phyloP scores from a whole-genome alignment of 1,140 invertebrate species.

The Drosophila ironensis region DNA sequence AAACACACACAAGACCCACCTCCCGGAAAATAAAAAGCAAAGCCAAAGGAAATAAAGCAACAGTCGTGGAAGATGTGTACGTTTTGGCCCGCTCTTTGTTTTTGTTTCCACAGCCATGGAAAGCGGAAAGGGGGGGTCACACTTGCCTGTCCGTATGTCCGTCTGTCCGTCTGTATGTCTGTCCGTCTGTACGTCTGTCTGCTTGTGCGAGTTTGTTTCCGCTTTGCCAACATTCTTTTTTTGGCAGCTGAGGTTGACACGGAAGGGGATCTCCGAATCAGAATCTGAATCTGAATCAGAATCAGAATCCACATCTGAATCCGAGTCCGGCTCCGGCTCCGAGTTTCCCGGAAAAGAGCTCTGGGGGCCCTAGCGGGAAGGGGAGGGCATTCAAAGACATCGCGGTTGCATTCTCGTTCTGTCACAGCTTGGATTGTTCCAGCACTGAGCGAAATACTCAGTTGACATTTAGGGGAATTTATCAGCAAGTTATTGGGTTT shows the following conservation, averaged over 20 bases:
- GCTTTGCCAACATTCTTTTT: conserved; percentile 14
- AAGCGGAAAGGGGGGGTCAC: too few species aligned
- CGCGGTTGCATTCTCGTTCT: conserved; percentile 42
- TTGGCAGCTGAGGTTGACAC: conserved; percentile 40
- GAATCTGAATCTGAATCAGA: background rate
- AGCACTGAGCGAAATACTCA: conserved; percentile 4
- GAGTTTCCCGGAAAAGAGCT: too few species aligned
- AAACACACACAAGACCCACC: conserved; percentile 35
- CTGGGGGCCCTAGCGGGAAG: conserved; percentile 2
- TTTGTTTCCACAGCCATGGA: too few species aligned
- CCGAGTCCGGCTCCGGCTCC: too few species aligned
- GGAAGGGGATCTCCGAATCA: conserved; percentile 2
- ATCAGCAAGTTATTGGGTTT: background rate
- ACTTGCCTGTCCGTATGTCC: background rate
- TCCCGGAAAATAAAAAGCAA: conserved; percentile 14
- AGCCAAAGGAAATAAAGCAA: conserved; percentile 38
- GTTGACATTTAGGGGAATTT: background rate
- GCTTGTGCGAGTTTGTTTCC: conserved; percentile 16
- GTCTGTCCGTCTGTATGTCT: too few species aligned
- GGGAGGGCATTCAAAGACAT: conserved; percentile 26
- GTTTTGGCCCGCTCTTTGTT: too few species aligned
- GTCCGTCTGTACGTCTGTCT: too few species aligned
- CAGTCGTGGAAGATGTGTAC: conserved; percentile 14
- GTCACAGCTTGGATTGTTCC: conserved; percentile 24
- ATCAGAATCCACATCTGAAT: background rate